Base-by-base conservation (phyloP, 1,140 invertebrate species). In the Euwallacea fornicatus region DNA sequence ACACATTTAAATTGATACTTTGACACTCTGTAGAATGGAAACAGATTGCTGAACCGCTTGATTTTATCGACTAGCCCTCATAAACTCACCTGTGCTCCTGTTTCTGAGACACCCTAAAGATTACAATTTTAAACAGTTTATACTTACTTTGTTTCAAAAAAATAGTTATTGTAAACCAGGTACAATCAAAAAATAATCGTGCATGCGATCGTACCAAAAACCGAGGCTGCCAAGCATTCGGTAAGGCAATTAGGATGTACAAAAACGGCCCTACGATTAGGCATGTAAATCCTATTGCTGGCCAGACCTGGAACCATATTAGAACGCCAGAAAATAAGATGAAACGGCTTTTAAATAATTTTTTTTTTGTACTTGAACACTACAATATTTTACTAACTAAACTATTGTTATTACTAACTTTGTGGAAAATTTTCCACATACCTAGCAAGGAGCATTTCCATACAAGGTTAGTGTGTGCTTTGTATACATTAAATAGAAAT, bases 91-190 rank as follows among this genome's bases (percentile, higher is more conserved):
- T 33, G 21, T 33, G 4, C 4, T 33, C 4, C 21, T 33, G 21
- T 33, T 33, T 33, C 21, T 33, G 21, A 33, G 21, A 33, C 21
- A 33, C 21, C 21, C 21, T 33, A 4, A 2, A 33, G 1, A 33
- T 4, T 1, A 33, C 21, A 33, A 33, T 33, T 33, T 2, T 21
- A 69, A 42, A 7, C 21, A 13, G 42, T 43, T 6, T 42, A 4
- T 33, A 33, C 59, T 42, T 11, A 89, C 89, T 87, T 83, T 90
- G 89, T 73, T 86, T 87, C 9, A 90, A 80, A 73, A 90, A 88
- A 15, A 90, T 81, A 0, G 87, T 84, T 3, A 85, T 84, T 0
- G 86, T 88, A 65, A 88, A 89, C 89, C 89, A 91, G 69, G 87
- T 85, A 74, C 88, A 90, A 66, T 85, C 84, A 61, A 82, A 84